Percentiles rank a stretch among this genome's conserved stretches.
These are phyloP conservation scores for Leptopilina myrica DNA, from an alignment of 2,888 invertebrate genomes.

Conservation along the genomic window DNA sequence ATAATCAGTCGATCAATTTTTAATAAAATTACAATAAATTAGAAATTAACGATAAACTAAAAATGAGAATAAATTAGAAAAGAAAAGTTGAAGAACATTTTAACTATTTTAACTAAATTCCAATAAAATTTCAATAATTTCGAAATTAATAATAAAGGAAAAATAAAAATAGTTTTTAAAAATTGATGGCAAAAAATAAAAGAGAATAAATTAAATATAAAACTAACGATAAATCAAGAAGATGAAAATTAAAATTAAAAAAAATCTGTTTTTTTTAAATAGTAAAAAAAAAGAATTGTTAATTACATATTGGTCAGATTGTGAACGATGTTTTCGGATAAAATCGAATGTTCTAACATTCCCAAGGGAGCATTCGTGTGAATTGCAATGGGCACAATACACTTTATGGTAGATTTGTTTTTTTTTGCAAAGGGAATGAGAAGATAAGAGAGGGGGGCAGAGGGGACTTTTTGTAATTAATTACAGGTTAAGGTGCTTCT, in stretches of 20 bases:
- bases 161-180: no score
- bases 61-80: no score
- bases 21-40: no score
- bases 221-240: no score
- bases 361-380: slow-evolving; percentile 27
- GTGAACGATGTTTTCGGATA: slow-evolving; percentile 4
- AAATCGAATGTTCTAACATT: slow-evolving; percentile 11
- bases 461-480: slow-evolving; percentile 70
- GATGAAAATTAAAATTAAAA: neutral
- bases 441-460: slow-evolving; percentile 12
- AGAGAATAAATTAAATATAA: no score
- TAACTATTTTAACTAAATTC: no score
- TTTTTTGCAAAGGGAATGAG: neutral
- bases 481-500: slow-evolving; percentile 65
- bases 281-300: neutral
- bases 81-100: no score
- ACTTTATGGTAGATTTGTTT: slow-evolving; percentile 62
- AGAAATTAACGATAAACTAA: no score
- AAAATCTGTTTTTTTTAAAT: neutral
- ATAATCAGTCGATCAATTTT: no score
- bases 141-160: no score
- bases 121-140: no score
- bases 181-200: no score
- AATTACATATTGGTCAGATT: neutral
- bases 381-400: slow-evolving; percentile 51